Evolutionary conservation across 2,797 vertebrate genomes (phyloP).

Genomic region (Trichosurus vulpecula): DNA sequence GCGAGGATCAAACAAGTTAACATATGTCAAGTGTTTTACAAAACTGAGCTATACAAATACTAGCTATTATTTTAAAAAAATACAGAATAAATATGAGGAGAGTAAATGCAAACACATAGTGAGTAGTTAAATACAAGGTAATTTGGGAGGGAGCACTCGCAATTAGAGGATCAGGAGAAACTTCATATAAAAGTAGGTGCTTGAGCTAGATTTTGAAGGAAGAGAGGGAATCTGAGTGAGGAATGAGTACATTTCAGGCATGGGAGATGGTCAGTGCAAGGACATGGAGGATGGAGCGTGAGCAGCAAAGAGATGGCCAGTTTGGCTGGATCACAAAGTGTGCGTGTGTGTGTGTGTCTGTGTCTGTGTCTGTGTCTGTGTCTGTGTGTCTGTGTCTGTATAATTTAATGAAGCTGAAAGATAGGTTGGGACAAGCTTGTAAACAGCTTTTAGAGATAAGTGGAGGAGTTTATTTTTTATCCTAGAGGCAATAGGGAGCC

Average conservation of each 20-base stretch:
- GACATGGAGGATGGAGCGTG: not conserved
- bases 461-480: not conserved
- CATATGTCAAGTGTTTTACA: not conserved
- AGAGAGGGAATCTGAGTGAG: not conserved
- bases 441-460: not conserved
- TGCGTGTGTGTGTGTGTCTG: not conserved
- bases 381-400: not conserved
- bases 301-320: not conserved
- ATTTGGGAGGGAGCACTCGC: not conserved
- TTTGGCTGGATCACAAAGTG: not conserved
- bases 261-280: not conserved
- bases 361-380: not conserved
- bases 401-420: not conserved
- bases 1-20: not conserved
- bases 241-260: not conserved
- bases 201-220: not conserved
- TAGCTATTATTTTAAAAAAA: not conserved
- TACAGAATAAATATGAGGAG: not conserved
- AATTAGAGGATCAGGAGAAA: not conserved
- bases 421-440: not conserved
- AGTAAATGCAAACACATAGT: not conserved
- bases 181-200: not conserved
- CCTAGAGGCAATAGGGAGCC: not conserved
- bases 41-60: not conserved
- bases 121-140: not conserved